phyloP scores from a whole-genome alignment of 2,113 vertebrate species.

The Cichladusa arquata region DNA sequence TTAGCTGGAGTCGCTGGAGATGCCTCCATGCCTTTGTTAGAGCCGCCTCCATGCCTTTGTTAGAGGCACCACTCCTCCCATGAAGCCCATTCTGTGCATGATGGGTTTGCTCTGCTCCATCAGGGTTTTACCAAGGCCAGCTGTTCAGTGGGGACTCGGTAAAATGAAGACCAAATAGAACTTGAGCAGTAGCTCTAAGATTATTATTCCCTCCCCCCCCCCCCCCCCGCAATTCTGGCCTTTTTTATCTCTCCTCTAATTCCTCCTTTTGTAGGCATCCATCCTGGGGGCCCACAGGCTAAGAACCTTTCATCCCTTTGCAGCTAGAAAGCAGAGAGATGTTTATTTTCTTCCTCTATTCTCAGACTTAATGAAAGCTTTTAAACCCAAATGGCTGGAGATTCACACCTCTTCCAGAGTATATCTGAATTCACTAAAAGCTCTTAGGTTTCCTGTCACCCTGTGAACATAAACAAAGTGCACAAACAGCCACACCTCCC shows the following conservation, averaged over 20 bases:
- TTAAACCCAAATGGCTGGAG: conserved; percentile 25
- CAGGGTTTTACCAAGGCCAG: neutral
- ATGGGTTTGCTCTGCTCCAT: fast-evolving
- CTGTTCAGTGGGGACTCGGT: fast-evolving
- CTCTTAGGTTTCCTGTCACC: conserved; percentile 9
- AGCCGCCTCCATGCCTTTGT: neutral
- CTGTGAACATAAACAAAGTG: conserved; percentile 10
- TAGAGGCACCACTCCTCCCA: neutral
- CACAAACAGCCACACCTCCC: neutral
- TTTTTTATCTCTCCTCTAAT: neutral
- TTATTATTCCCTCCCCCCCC: fast-evolving
- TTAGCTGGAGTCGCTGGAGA: neutral
- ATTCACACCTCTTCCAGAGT: conserved; percentile 2
- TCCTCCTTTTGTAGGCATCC: neutral
- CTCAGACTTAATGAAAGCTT: conserved; percentile 24
- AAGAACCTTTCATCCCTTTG: neutral
- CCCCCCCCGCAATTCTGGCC: fast-evolving
- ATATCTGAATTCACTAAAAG: neutral
- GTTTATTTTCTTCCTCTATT: conserved; percentile 23
- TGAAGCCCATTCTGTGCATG: neutral
- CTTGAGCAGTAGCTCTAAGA: neutral
- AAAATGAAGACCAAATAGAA: neutral
- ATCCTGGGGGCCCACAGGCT: neutral
- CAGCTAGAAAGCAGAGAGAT: neutral
- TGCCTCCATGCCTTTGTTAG: neutral